Percentiles rank a stretch among this genome's conserved stretches.
Evolutionary conservation across 2,113 vertebrate species (phyloP).

Genomic region (Triplophysa siluroides): DNA sequence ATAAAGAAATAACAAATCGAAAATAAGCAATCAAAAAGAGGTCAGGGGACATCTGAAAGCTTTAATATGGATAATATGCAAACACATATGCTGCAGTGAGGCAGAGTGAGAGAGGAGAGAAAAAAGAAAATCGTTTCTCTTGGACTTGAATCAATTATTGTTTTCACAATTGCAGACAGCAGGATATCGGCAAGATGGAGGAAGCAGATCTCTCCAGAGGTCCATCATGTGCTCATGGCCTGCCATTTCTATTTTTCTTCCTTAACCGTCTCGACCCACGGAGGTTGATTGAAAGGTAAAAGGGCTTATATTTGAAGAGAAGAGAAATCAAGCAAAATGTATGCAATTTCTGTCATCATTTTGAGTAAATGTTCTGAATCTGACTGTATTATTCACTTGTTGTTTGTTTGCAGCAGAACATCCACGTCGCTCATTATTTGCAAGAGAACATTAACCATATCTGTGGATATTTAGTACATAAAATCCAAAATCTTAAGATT

Average conservation of each 20-base stretch:
- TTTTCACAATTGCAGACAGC: slow-evolving; percentile 25
- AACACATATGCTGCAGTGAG: neutral
- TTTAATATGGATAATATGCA: neutral
- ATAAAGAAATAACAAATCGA: slow-evolving; percentile 61
- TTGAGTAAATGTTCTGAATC: no score
- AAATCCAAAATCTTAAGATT: no score
- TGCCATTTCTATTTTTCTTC: neutral
- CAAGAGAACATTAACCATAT: no score
- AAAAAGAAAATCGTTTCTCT: neutral
- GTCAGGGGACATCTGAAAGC: neutral
- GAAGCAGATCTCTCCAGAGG: slow-evolving; percentile 1
- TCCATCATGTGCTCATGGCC: neutral
- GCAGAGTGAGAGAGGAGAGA: neutral
- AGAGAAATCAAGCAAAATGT: neutral
- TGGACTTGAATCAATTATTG: neutral
- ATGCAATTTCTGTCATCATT: no score
- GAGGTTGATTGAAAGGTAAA: slow-evolving; percentile 15
- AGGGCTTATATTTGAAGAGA: neutral
- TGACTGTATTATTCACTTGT: no score
- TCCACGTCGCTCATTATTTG: no score
- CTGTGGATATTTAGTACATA: no score
- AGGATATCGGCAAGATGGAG: slow-evolving; percentile 12
- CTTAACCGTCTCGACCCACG: neutral
- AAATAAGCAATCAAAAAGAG: slow-evolving; percentile 64
- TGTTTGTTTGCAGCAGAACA: no score